Evolutionary conservation across 2,797 vertebrate genomes (phyloP), one percentile per base, ranked within the genome.

Genomic region (Falco biarmicus): DNA sequence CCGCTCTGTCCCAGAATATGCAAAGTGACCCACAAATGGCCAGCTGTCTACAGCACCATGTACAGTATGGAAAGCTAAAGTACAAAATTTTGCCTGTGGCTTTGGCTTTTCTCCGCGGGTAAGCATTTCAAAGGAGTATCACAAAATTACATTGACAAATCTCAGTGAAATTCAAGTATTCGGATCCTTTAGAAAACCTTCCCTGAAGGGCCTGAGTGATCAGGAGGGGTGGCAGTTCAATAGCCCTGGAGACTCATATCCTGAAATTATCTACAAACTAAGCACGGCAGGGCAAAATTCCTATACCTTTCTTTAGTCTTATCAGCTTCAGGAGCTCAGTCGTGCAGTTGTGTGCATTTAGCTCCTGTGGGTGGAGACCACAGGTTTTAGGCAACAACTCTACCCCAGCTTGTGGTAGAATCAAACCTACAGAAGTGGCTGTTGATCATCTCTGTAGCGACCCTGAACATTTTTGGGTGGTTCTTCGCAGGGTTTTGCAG

Each of bases 191-290:
- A 51, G 25, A 45, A 89, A 90, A 75, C 1, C 15, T 63, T 13
- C 6, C 31, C 37, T 78, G 53, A 77, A 70, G 28, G 31, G 29
- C 10, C 22, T 51, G 25, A 73, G 31, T 53, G 47, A 34, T 48
- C 29, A 45, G 14, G 19, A 48, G 32, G 87, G 32, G 31, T 34
- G 26, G 11, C 32, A 68, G 4, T 64, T 87, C 43, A 74, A 34
- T 13, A 60, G 32, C 50, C 11, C 32, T 82, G 54, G 50, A 59
- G 21, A 48, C 4, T 8, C 0, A 0, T n/a, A 13, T 43, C 57
- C 65, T 69, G 43, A 81, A 81, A 39, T 48, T 53, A 45, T 76
- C 34, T 32, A 68, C 22, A 71, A 68, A 65, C 13, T 34, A 75
- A 84, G 29, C 25, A 73, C 5, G 88, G 54, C 24, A 88, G n/a